phyloP scores from a whole-genome alignment of 2,888 invertebrate species.

The Caenorhabditis sp. region DNA sequence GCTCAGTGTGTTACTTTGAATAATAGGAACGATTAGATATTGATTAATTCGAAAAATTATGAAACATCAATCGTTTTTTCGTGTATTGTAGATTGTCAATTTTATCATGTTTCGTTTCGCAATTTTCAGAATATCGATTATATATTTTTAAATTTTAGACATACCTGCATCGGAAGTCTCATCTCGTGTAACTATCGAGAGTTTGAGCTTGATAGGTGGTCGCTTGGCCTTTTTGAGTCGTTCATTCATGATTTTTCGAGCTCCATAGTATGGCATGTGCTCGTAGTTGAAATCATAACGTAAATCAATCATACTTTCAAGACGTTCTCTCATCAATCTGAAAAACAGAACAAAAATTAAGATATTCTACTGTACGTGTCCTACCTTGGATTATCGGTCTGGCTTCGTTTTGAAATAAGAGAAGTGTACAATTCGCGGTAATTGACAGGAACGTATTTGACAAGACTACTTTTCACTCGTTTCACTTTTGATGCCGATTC shows the following conservation, averaged over 20 bases:
- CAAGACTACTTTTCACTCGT: not conserved
- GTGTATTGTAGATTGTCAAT: too few species aligned
- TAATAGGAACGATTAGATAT: too few species aligned
- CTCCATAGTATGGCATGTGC: not conserved
- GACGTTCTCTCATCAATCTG: not conserved
- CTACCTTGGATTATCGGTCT: not conserved
- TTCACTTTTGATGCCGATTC: not conserved
- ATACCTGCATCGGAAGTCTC: too few species aligned
- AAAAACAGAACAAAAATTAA: too few species aligned
- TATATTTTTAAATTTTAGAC: too few species aligned
- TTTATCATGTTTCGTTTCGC: too few species aligned
- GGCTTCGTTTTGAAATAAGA: not conserved
- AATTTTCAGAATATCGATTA: too few species aligned
- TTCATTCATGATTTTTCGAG: not conserved
- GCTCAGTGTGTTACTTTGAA: too few species aligned
- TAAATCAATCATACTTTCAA: not conserved
- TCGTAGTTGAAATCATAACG: constrained; percentile 11
- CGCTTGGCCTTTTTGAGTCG: not conserved
- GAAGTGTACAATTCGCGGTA: not conserved
- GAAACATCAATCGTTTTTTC: too few species aligned
- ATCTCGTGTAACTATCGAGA: too few species aligned
- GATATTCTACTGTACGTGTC: too few species aligned
- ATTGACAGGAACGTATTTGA: not conserved
- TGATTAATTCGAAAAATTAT: too few species aligned
- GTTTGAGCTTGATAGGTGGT: not conserved